Conservation (phyloP, 2,888 invertebrate species). For the Platycnemis pennipes region DNA sequence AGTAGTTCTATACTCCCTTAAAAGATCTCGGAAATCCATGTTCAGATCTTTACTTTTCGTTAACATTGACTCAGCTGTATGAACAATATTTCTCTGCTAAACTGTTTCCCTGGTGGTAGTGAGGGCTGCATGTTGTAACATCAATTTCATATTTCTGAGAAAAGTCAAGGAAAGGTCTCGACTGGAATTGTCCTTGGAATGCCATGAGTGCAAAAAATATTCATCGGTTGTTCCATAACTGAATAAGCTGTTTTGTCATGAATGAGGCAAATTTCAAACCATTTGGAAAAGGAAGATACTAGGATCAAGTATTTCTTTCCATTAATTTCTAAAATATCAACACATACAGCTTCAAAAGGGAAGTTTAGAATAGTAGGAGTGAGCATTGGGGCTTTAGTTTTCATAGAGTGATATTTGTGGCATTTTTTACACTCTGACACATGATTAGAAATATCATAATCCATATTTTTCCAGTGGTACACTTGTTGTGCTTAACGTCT, state of each 20-base stretch:
- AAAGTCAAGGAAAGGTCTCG: too few species aligned
- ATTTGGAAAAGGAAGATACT: slow-evolving; percentile 74
- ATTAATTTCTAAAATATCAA: slow-evolving; percentile 75
- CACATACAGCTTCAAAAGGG: slow-evolving; percentile 74
- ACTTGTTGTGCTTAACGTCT: slow-evolving; percentile 24
- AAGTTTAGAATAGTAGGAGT: slow-evolving; percentile 73
- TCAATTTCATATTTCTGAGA: too few species aligned
- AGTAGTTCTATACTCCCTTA: slow-evolving; percentile 71
- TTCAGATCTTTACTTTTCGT: too few species aligned
- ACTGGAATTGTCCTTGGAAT: too few species aligned
- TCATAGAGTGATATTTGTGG: slow-evolving; percentile 50
- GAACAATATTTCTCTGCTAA: too few species aligned
- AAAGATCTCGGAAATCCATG: too few species aligned
- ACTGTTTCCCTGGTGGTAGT: too few species aligned
- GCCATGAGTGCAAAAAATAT: too few species aligned
- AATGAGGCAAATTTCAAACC: slow-evolving; percentile 72
- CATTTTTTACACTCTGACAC: slow-evolving; percentile 61
- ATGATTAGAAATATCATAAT: neutral
- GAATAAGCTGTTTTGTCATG: slow-evolving; percentile 10
- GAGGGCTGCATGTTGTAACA: too few species aligned
- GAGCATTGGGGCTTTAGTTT: slow-evolving; percentile 73
- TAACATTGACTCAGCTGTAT: too few species aligned
- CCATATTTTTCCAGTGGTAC: slow-evolving; percentile 66
- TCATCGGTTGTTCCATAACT: too few species aligned
- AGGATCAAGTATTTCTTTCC: slow-evolving; percentile 73